phyloP scores from a whole-genome alignment of 2,113 vertebrate genomes.

The mouse (Mus musculus) region GRCm39 chr4:53499501-53500000 shows the following conservation, averaged over 20 bases:
- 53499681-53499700: neutral
- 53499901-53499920: neutral
- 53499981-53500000: neutral
- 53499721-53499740: neutral
- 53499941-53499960: neutral
- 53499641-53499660: too few species aligned
- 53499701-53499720: neutral
- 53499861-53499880: neutral
- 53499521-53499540: neutral
- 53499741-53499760: neutral
- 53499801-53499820: neutral
- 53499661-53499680: neutral
- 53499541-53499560: neutral
- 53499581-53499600: neutral
- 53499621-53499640: neutral
- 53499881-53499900: neutral
- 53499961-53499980: conserved; percentile 36
- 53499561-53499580: neutral
- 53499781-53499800: neutral
- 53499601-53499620: neutral
- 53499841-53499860: neutral
- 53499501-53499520: neutral
- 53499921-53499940: neutral
- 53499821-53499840: neutral
- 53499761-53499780: neutral